phyloP scores from a whole-genome alignment of 2,888 invertebrate genomes.

The Nesidiocoris tenuis region DNA sequence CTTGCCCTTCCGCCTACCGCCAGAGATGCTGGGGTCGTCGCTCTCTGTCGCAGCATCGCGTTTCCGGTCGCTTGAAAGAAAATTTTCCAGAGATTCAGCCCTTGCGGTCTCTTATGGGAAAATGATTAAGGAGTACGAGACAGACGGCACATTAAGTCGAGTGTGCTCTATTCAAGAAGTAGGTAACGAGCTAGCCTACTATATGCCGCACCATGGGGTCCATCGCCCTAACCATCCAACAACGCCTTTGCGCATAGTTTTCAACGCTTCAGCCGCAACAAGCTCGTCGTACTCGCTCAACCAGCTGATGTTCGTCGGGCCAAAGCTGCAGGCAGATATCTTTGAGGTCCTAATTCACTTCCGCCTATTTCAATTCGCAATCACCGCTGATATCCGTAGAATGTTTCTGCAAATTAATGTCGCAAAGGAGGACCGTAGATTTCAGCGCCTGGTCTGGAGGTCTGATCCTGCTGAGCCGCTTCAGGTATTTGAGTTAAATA shows the following conservation, averaged over 20 bases:
- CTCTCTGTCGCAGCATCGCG: not conserved
- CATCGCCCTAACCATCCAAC: conserved; percentile 3
- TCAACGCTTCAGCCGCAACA: conserved; percentile 7
- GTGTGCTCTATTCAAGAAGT: not conserved
- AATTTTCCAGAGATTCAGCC: not conserved
- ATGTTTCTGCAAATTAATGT: conserved; percentile 14
- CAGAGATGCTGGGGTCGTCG: not conserved
- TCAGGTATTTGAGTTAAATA: conserved; percentile 3
- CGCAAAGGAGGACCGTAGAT: not conserved
- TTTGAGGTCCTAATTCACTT: too few relatives aligned
- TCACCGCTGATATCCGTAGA: conserved; percentile 15
- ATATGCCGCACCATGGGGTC: not conserved
- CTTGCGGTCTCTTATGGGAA: not conserved
- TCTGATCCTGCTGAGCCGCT: not conserved
- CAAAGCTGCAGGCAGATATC: conserved; percentile 22
- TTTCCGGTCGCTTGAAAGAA: not conserved
- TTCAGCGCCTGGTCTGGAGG: conserved; percentile 20
- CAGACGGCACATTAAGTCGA: not conserved
- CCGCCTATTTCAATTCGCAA: not conserved
- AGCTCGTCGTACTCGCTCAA: not conserved
- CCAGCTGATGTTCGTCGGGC: not conserved
- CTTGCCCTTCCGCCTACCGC: not conserved
- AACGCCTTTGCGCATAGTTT: not conserved
- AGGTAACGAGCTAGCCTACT: not conserved
- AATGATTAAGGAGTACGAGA: not conserved